Evolutionary conservation across 2,113 vertebrate species (phyloP).

Genomic region (Limnothrissa miodon): DNA sequence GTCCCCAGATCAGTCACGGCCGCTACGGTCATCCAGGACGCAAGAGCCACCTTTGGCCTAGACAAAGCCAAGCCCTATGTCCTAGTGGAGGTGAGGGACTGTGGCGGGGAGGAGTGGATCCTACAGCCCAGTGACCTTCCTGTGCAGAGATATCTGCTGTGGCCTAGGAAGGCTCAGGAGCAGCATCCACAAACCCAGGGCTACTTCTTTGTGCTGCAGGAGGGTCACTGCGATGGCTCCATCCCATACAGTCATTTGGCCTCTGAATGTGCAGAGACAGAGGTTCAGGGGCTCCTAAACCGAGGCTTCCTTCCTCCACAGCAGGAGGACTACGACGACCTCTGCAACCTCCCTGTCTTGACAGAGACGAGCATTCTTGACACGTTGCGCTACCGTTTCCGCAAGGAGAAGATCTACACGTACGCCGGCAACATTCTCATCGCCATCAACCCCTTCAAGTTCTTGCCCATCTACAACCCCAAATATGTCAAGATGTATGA

Average conservation of each 20-base stretch:
- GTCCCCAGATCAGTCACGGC: conserved; percentile 80
- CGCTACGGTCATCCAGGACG: conserved; percentile 84
- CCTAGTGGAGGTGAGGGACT: conserved; percentile 95
- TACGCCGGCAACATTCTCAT: conserved; percentile 97
- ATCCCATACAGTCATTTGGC: conserved; percentile 91
- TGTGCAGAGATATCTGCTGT: conserved; percentile 97
- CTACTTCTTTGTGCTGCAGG: conserved; percentile 91
- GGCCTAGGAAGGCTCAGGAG: conserved; percentile 94
- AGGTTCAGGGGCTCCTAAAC: conserved; percentile 87
- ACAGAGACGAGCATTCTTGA: conserved; percentile 95
- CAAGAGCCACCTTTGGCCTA: conserved; percentile 79
- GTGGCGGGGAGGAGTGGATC: conserved; percentile 98
- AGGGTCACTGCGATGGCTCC: conserved; percentile 95
- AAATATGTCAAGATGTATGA: conserved; percentile 99
- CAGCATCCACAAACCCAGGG: conserved; percentile 85
- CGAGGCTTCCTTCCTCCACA: conserved; percentile 89
- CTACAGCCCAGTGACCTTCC: conserved; percentile 96
- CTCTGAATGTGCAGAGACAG: conserved; percentile 62
- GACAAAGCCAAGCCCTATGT: conserved; percentile 93
- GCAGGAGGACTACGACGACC: conserved; percentile 87
- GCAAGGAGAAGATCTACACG: conserved; percentile 97
- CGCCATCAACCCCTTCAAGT: conserved; percentile 97
- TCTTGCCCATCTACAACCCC: conserved; percentile 98
- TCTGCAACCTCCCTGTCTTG: conserved; percentile 88
- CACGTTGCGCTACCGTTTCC: conserved; percentile 92